Evolutionary conservation across 2,797 vertebrate genomes (phyloP).

Genomic region (Ptychobarbus kaznakovi): DNA sequence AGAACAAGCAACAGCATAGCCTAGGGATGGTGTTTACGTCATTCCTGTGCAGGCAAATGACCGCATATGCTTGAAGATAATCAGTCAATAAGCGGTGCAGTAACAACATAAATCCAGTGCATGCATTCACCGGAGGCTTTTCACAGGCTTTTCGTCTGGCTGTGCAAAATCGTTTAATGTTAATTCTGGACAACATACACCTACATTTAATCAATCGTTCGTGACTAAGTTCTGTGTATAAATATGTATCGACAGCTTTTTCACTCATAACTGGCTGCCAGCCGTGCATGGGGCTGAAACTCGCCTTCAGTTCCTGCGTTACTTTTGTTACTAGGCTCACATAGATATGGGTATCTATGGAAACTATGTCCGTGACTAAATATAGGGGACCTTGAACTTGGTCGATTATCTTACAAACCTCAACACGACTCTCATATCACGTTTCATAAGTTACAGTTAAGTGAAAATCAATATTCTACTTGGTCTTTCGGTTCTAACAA

Average conservation of each 20-base stretch:
- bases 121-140: not conserved
- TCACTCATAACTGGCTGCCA: conserved; percentile 41
- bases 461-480: conserved; percentile 29
- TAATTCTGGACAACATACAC: not conserved
- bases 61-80: conserved; percentile 35
- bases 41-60: conserved; percentile 32
- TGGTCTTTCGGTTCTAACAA: not conserved
- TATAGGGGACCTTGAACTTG: conserved; percentile 13
- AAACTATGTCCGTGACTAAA: conserved; percentile 2
- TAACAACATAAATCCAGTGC: conserved; percentile 20
- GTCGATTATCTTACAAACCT: not conserved
- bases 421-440: not conserved
- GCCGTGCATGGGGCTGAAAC: conserved; percentile 62
- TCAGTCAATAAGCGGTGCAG: conserved; percentile 35
- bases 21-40: conserved; percentile 24
- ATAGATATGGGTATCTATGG: not conserved
- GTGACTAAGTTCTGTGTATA: not conserved
- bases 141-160: not conserved
- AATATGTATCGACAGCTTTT: not conserved
- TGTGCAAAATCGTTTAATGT: not conserved
- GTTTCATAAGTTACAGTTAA: not conserved
- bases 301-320: conserved; percentile 1
- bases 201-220: not conserved
- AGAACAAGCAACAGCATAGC: conserved; percentile 40
- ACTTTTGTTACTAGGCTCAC: not conserved